Evolutionary conservation across 2,888 invertebrate species (phyloP).

Genomic region (Rhimphoctona megacephalus): DNA sequence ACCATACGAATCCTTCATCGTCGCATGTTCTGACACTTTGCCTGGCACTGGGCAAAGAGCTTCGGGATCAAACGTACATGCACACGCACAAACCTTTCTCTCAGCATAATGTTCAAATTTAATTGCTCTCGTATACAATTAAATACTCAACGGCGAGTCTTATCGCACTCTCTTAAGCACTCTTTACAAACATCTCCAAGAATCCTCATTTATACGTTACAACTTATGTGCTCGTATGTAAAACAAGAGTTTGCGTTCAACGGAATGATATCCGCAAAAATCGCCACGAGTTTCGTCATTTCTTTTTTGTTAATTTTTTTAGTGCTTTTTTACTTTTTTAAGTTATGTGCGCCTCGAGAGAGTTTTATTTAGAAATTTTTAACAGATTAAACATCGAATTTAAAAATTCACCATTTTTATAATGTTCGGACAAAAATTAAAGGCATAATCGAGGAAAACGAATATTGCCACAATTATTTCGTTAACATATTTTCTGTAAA

Average conservation of each 20-base stretch:
- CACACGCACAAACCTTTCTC: constrained; percentile 12
- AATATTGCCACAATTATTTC: background rate
- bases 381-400: no score
- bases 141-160: constrained; percentile 54
- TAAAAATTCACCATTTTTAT: no score
- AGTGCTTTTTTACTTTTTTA: no score
- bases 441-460: no score
- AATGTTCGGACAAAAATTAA: no score
- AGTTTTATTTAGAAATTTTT: background rate
- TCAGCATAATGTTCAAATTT: constrained; percentile 46
- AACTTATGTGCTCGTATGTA: background rate
- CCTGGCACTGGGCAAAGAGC: constrained; percentile 12
- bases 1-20: constrained; percentile 58
- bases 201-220: constrained; percentile 27
- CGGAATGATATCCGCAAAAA: constrained; percentile 1
- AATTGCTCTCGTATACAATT: constrained; percentile 56
- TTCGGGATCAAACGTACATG: constrained; percentile 8
- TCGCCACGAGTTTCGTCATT: background rate
- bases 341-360: background rate
- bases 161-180: constrained; percentile 36
- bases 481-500: background rate
- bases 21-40: constrained; percentile 36
- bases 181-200: constrained; percentile 26
- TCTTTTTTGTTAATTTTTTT: background rate
- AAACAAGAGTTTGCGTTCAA: background rate